Evolutionary conservation across 2,888 invertebrate species (phyloP).

Genomic region (Phlogophora meticulosa): DNA sequence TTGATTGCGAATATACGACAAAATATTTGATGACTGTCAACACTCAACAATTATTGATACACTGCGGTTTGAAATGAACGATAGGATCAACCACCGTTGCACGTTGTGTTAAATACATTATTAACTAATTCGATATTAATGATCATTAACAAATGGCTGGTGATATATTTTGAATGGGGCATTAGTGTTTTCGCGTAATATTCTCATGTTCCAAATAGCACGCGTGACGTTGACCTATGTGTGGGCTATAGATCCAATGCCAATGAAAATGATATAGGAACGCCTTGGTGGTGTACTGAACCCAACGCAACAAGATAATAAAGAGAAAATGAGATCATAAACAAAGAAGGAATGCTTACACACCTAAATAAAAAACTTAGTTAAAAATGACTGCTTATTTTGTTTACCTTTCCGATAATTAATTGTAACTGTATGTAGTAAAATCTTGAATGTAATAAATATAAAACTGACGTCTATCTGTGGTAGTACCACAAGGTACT

Average conservation of each 20-base stretch:
- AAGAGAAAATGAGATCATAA: not conserved
- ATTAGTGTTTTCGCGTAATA: constrained; percentile 10
- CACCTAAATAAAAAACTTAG: not conserved
- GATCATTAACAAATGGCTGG: constrained; percentile 29
- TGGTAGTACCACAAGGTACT: not conserved
- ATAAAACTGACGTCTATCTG: not conserved
- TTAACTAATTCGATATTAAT: constrained; percentile 38
- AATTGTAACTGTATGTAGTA: constrained; percentile 10
- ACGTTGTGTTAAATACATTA: constrained; percentile 15
- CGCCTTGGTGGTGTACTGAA: too few relatives aligned
- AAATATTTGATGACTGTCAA: constrained; percentile 4
- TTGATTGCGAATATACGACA: constrained; percentile 3
- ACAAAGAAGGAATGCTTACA: not conserved
- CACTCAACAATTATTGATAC: constrained; percentile 10
- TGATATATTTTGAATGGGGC: constrained; percentile 57
- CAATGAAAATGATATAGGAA: too few relatives aligned
- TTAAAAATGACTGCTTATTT: not conserved
- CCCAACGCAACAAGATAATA: too few relatives aligned
- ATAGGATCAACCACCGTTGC: constrained; percentile 1
- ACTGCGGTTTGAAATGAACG: constrained; percentile 17
- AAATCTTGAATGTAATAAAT: not conserved
- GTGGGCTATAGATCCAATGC: too few relatives aligned
- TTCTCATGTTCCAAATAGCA: not conserved
- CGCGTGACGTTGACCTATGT: not conserved
- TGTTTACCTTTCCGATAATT: not conserved